These are phyloP conservation scores for Mastomys natalensis DNA, from an alignment of 2,113 vertebrate species.

Conservation along the genomic window DNA sequence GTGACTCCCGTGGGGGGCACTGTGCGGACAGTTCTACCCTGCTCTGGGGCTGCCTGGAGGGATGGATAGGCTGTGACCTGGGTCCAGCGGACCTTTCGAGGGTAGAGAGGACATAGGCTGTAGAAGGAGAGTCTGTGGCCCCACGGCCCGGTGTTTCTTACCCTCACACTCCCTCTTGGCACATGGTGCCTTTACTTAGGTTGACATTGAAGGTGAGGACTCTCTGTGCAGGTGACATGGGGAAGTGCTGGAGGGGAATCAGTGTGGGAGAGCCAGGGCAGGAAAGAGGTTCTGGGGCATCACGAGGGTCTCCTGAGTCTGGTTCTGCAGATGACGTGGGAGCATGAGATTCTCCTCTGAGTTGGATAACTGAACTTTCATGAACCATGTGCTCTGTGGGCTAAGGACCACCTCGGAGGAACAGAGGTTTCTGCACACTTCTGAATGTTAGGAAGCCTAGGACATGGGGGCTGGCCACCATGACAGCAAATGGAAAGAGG, in stretches of 20 bases:
- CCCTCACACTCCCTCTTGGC: background rate
- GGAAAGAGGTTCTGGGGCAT: too few relatives aligned
- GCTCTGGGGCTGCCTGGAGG: background rate
- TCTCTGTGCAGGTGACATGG: background rate
- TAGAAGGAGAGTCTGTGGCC: background rate
- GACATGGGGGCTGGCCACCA: background rate
- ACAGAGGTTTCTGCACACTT: background rate
- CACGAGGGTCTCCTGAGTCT: accelerated
- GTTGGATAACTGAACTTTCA: background rate
- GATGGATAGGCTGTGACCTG: background rate
- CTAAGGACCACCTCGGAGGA: background rate
- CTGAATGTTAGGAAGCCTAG: background rate
- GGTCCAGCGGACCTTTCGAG: accelerated
- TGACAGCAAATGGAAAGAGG: background rate
- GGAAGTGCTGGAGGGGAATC: background rate
- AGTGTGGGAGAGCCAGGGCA: background rate
- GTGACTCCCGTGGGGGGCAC: background rate
- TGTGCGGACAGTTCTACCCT: accelerated
- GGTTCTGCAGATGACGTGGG: background rate
- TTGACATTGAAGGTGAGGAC: background rate
- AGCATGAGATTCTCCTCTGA: background rate
- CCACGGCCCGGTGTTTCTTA: background rate
- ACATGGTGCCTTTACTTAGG: background rate
- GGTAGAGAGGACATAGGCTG: too few relatives aligned
- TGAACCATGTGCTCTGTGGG: background rate